Conservation (phyloP, 2,888 invertebrate species). For the Calliphora vomitoria region DNA sequence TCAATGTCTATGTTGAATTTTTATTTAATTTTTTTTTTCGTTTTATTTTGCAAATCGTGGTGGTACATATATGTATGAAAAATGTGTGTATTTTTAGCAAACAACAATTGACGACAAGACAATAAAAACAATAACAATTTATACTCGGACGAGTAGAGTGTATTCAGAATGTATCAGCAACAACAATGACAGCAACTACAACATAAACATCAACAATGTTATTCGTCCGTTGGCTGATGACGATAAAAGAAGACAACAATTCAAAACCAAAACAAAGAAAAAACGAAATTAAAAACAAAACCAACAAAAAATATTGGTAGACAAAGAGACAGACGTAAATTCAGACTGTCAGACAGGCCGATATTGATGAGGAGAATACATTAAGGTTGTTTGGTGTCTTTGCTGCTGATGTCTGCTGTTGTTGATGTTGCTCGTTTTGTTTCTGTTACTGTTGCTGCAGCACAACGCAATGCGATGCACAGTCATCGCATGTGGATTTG, state of each 20-base stretch:
- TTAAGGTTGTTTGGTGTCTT: constrained; percentile 26
- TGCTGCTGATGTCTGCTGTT: constrained; percentile 7
- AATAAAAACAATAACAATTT: constrained; percentile 56
- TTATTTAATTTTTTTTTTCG: constrained; percentile 12
- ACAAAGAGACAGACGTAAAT: constrained; percentile 42
- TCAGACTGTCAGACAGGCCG: constrained; percentile 38
- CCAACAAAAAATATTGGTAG: constrained; percentile 17
- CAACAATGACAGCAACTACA: constrained; percentile 39
- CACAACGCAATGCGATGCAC: background rate
- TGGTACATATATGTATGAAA: constrained; percentile 45
- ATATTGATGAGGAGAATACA: constrained; percentile 41
- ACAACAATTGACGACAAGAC: constrained; percentile 47
- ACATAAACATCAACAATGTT: constrained; percentile 39
- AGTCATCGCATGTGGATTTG: constrained; percentile 44
- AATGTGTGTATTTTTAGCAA: constrained; percentile 61
- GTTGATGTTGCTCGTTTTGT: constrained; percentile 39
- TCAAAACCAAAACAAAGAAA: constrained; percentile 18
- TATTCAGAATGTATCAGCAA: constrained; percentile 17
- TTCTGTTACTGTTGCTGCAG: constrained; percentile 4
- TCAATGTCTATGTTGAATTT: constrained; percentile 40
- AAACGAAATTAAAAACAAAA: constrained; percentile 24
- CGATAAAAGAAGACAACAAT: constrained; percentile 53
- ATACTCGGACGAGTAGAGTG: constrained; percentile 13
- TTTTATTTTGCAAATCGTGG: constrained; percentile 2
- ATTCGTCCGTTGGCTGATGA: constrained; percentile 61